Evolutionary conservation across 2,888 invertebrate genomes (phyloP).

Genomic region (Xestia c-nigrum): DNA sequence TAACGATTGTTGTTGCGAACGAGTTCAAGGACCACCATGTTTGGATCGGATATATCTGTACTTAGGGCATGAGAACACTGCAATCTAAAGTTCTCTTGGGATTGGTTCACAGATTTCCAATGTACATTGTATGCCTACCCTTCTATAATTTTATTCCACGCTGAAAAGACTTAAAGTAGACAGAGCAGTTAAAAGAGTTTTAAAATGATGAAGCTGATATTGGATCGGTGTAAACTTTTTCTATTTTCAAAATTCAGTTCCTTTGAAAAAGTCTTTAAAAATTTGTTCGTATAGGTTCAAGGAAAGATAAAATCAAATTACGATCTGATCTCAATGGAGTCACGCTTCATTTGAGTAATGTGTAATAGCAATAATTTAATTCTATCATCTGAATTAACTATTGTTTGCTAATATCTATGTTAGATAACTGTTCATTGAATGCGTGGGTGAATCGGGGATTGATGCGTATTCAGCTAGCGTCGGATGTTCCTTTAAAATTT

Average conservation of each 20-base stretch:
- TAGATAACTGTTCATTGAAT: slow-evolving; percentile 68
- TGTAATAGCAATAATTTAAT: slow-evolving; percentile 72
- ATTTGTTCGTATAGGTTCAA: background rate
- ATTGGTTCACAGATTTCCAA: slow-evolving; percentile 18
- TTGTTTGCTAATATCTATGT: slow-evolving; percentile 70
- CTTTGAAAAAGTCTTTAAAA: slow-evolving; percentile 21
- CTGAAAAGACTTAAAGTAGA: background rate
- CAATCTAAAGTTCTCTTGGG: slow-evolving; percentile 33
- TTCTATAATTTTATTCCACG: slow-evolving; percentile 1
- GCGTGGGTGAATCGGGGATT: slow-evolving; percentile 55
- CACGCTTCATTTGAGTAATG: slow-evolving; percentile 68
- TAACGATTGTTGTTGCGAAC: slow-evolving; percentile 78
- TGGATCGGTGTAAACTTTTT: background rate
- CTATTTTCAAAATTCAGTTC: background rate
- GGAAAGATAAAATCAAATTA: slow-evolving; percentile 20
- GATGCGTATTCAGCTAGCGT: slow-evolving; percentile 43
- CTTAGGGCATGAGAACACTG: slow-evolving; percentile 50
- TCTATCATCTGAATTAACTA: slow-evolving; percentile 71
- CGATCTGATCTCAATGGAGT: slow-evolving; percentile 50
- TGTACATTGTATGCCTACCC: slow-evolving; percentile 12
- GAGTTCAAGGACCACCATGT: slow-evolving; percentile 73
- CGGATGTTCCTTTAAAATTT: slow-evolving; percentile 32
- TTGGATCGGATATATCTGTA: slow-evolving; percentile 66
- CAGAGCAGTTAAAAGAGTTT: slow-evolving; percentile 10
- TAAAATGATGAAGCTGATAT: background rate